phyloP scores from a whole-genome alignment of 1,140 invertebrate species.

The Drosophila elegans region DNA sequence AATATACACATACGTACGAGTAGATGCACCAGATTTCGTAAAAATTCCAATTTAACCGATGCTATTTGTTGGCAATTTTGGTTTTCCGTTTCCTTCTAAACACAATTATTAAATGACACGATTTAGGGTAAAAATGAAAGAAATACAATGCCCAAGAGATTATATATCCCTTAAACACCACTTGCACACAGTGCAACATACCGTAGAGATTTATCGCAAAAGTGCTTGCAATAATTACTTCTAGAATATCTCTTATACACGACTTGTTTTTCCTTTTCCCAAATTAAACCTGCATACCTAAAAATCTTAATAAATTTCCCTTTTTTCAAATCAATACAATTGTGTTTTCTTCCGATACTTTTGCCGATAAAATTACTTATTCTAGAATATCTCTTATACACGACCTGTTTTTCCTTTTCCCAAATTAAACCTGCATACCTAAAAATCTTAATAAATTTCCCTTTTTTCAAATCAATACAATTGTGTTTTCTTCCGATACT shows the following conservation, averaged over 20 bases:
- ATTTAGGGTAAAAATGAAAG: slow-evolving; percentile 21
- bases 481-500: slow-evolving; percentile 2
- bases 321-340: slow-evolving; percentile 49
- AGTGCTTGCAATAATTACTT: slow-evolving; percentile 56
- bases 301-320: slow-evolving; percentile 52
- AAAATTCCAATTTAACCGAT: slow-evolving; percentile 63
- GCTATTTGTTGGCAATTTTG: slow-evolving; percentile 35
- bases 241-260: slow-evolving; percentile 38
- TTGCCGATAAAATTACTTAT: background rate
- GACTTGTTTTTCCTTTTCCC: slow-evolving; percentile 16
- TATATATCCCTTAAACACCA: slow-evolving; percentile 33
- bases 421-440: slow-evolving; percentile 21
- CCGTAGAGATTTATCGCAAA: slow-evolving; percentile 55
- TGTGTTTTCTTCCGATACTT: background rate
- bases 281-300: slow-evolving; percentile 20
- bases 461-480: slow-evolving; percentile 48
- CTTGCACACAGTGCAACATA: slow-evolving; percentile 36
- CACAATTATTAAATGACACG: slow-evolving; percentile 15
- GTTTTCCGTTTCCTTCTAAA: slow-evolving; percentile 22
- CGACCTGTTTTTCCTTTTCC: slow-evolving; percentile 16
- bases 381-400: slow-evolving; percentile 44
- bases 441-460: slow-evolving; percentile 51
- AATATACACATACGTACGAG: slow-evolving; percentile 30
- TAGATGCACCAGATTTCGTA: slow-evolving; percentile 65
- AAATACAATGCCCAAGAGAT: slow-evolving; percentile 59